Evolutionary conservation across 1,140 invertebrate genomes (phyloP).

Genomic region (Brachionus asplanchnoidis): DNA sequence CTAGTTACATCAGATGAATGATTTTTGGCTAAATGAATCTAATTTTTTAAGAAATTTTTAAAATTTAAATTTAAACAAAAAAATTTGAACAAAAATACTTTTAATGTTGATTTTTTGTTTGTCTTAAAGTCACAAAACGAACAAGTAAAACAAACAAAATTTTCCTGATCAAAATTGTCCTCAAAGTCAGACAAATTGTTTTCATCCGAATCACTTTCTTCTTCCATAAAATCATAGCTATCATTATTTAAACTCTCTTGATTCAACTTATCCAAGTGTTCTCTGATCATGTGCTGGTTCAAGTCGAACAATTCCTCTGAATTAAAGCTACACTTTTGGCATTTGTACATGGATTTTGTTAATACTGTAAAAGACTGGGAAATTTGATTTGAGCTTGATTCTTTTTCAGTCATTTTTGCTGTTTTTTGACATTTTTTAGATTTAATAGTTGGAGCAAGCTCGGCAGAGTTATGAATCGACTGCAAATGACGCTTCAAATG

Average conservation of each 20-base stretch:
- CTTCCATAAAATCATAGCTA: slow-evolving; percentile 9
- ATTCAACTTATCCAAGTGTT: background rate
- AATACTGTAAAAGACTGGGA: slow-evolving; percentile 9
- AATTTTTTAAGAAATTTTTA: background rate
- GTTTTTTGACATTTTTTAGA: background rate
- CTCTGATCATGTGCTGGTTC: slow-evolving; percentile 2
- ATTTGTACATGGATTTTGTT: slow-evolving; percentile 10
- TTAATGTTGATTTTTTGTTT: slow-evolving; percentile 1
- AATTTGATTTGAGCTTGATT: background rate
- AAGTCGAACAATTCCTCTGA: slow-evolving; percentile 16
- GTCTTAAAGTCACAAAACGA: background rate
- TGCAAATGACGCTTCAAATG: slow-evolving; percentile 41
- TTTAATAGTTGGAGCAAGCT: background rate
- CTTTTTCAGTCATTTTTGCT: background rate
- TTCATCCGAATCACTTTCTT: background rate
- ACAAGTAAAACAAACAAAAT: background rate
- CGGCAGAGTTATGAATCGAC: slow-evolving; percentile 19
- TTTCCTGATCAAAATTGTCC: background rate
- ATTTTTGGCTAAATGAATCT: background rate
- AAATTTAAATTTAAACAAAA: background rate
- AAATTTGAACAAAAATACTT: background rate
- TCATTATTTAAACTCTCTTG: background rate
- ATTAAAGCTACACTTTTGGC: slow-evolving; percentile 9
- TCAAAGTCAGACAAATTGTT: background rate
- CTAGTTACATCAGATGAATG: slow-evolving; percentile 7